Evolutionary conservation across 2,113 vertebrate genomes (phyloP), one percentile per base, ranked within the genome.

Genomic region (Oryzias melastigma): DNA sequence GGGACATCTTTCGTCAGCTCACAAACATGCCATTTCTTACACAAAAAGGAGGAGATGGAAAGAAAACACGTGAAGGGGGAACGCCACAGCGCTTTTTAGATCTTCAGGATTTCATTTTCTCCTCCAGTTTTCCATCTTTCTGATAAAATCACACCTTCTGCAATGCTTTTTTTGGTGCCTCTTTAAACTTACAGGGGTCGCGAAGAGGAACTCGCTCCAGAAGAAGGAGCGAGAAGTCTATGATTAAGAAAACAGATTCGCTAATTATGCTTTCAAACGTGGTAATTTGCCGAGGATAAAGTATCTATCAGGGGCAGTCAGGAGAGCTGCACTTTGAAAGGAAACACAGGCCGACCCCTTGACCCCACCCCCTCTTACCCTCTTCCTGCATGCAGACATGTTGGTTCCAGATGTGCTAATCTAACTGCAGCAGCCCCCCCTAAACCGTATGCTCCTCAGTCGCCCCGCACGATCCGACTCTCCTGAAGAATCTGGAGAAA

Each of bases 181-280:
- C 70, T 78, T 85, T 20, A 49, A 87, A 87, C 89, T 63, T 55
- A 71, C 79, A 14, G 41, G 22, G 47, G 59, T 73, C 25, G 58
- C 46, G 52, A 64, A 59, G 86, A 86, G 77, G 82, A 90, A 74
- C 89, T 82, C 78, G 81, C 76, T 90, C 92, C 86, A 77, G 86
- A 88, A 91, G 89, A 86, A 89, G 89, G 91, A 83, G 88, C 61
- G 81, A 92, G 93, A 92, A 81, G 89, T 89, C 92, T 78, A 87
- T 93, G 92, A 96, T 96, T 95, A 95, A 95, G 91, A 93, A 95
- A 95, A 94, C 90, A 93, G 92, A 96, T 95, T 94, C 92, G 85
- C 92, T 95, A 96, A 97, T 96, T 98, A 93, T 84, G 87, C 90
- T 93, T 94, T 93, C 91, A 94, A 95, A 94, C 89, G 91, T 90